Conservation (phyloP, 1,140 invertebrate species). For the Drosophila lacteicornis region DNA sequence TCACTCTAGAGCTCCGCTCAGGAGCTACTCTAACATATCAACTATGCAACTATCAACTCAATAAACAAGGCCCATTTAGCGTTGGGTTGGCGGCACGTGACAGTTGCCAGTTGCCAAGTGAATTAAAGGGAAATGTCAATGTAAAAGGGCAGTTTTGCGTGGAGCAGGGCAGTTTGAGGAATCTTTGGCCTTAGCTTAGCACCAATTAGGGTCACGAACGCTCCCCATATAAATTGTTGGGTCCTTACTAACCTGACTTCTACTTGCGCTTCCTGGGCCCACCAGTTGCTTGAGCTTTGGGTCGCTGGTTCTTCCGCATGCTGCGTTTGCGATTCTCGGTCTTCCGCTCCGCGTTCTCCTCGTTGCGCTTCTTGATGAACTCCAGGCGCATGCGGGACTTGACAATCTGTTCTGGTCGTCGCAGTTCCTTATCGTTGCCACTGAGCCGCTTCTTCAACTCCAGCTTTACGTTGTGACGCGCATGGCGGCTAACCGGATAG, state of each 20-base stretch:
- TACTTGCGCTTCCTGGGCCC: conserved; percentile 55
- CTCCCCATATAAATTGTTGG: background rate
- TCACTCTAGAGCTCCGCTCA: conserved; percentile 4
- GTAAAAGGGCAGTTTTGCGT: background rate
- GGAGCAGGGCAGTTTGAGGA: background rate
- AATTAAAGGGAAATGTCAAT: conserved; percentile 3
- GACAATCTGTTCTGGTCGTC: conserved; percentile 89
- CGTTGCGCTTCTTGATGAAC: conserved; percentile 72
- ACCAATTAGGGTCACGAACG: background rate
- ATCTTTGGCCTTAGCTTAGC: background rate
- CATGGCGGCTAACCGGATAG: conserved; percentile 86
- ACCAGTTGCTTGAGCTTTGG: conserved; percentile 38
- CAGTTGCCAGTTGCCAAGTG: background rate
- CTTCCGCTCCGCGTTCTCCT: conserved; percentile 66
- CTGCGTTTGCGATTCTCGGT: conserved; percentile 76
- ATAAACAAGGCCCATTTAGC: background rate
- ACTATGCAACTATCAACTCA: background rate
- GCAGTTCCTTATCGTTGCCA: conserved; percentile 86
- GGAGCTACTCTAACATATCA: background rate
- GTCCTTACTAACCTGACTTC: conserved; percentile 9
- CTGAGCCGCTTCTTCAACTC: conserved; percentile 85
- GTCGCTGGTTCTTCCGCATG: conserved; percentile 75
- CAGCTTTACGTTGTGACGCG: conserved; percentile 87
- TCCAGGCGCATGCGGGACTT: conserved; percentile 87
- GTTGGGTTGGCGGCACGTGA: background rate